Conservation (phyloP, 2,113 vertebrate species). For the Urocynchramus pylzowi region DNA sequence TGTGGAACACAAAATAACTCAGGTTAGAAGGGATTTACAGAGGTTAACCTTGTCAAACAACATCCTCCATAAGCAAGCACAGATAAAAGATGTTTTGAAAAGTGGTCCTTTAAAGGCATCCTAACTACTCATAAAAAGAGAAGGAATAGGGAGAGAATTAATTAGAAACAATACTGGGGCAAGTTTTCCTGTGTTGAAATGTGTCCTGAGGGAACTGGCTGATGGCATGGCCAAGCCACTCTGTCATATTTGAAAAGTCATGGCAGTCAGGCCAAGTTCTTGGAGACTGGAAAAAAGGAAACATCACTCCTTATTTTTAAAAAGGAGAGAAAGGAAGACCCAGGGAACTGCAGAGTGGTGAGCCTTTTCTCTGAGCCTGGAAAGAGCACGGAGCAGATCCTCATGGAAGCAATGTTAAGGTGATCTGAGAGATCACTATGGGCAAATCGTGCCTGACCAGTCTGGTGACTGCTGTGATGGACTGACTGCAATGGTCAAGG, state of each 20-base stretch:
- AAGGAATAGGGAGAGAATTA: neutral
- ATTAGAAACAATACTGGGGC: neutral
- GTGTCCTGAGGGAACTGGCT: neutral
- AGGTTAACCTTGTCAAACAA: neutral
- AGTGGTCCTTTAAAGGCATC: neutral
- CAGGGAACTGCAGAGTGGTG: neutral
- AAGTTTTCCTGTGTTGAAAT: neutral
- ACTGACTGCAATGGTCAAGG: neutral
- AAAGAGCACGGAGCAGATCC: neutral
- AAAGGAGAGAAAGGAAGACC: neutral
- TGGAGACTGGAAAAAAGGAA: neutral
- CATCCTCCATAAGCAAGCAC: neutral
- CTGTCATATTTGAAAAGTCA: neutral
- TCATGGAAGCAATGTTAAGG: neutral
- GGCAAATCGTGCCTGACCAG: no score
- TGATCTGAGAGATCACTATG: neutral
- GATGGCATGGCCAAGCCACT: neutral
- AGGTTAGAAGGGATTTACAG: neutral
- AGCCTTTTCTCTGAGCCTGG: neutral
- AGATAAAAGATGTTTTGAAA: neutral
- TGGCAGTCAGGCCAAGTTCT: neutral
- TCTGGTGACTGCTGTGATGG: neutral
- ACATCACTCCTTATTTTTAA: neutral
- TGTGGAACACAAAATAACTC: neutral
- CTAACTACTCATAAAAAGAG: neutral